These are phyloP conservation scores for Craseonycteris thonglongyai DNA, from an alignment of 2,113 vertebrate species.

Conservation along the genomic window DNA sequence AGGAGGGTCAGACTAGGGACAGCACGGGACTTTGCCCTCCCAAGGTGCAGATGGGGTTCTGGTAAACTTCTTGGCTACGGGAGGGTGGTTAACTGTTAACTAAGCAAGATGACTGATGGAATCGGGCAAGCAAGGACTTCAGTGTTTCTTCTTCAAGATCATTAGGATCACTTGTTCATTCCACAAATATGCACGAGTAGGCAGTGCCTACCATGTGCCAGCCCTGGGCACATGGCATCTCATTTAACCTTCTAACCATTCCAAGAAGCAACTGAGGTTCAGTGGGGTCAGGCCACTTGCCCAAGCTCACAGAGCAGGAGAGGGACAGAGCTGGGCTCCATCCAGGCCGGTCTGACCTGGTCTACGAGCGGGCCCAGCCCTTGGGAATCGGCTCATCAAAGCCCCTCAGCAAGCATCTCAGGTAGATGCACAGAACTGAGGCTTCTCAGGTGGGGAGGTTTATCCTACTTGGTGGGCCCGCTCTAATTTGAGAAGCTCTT, in stretches of 20 bases:
- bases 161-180: background rate
- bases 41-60: background rate
- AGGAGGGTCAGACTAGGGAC: background rate
- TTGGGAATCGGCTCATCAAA: background rate
- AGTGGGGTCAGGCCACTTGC: background rate
- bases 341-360: background rate
- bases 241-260: background rate
- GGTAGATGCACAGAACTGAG: background rate
- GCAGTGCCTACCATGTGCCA: too few species aligned
- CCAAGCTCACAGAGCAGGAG: background rate
- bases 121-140: background rate
- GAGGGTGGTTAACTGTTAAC: background rate
- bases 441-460: background rate
- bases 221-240: background rate
- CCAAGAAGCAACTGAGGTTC: background rate
- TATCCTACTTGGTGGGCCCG: background rate
- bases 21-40: background rate
- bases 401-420: background rate
- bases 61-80: background rate
- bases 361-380: background rate
- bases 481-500: background rate
- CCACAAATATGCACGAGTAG: accelerated
- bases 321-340: background rate
- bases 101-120: background rate
- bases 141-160: background rate